Percentiles rank a stretch among this genome's conserved stretches.
phyloP scores from a whole-genome alignment of 2,888 invertebrate genomes.

The Hermodice carunculata region DNA sequence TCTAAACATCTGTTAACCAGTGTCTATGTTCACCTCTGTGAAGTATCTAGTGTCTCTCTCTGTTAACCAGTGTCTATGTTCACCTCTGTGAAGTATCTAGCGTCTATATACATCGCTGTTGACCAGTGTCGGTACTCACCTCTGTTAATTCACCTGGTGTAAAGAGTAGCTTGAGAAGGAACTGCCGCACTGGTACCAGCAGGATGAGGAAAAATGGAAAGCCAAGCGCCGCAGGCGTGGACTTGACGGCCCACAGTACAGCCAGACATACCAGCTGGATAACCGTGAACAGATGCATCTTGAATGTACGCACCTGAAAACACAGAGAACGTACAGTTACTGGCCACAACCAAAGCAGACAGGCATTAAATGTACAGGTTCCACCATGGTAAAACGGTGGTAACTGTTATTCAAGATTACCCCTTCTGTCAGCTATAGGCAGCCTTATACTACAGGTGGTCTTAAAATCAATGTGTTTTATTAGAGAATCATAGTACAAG shows the following conservation, averaged over 20 bases:
- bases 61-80: background rate
- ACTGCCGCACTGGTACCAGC: constrained; percentile 88
- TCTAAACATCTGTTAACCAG: background rate
- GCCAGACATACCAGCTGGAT: constrained; percentile 86
- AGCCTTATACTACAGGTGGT: too few relatives aligned
- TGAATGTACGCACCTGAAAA: constrained; percentile 80
- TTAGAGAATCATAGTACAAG: too few relatives aligned
- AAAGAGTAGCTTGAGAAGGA: constrained; percentile 80
- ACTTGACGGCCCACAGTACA: constrained; percentile 89
- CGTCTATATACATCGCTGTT: background rate
- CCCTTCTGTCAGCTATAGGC: too few relatives aligned
- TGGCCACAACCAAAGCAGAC: too few relatives aligned
- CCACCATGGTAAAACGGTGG: too few relatives aligned
- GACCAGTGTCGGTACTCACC: background rate
- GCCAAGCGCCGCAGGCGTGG: constrained; percentile 87
- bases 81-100: background rate
- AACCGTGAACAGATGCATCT: constrained; percentile 92
- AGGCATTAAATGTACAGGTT: too few relatives aligned
- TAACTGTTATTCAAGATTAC: too few relatives aligned
- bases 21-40: background rate
- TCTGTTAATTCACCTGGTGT: constrained; percentile 86
- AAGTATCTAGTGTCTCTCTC: too few relatives aligned
- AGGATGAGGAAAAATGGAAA: constrained; percentile 91
- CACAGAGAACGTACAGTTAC: too few relatives aligned
- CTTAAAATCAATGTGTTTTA: too few relatives aligned